phyloP scores from a whole-genome alignment of 1,140 invertebrate species.

The Paralvinella palmiformis region DNA sequence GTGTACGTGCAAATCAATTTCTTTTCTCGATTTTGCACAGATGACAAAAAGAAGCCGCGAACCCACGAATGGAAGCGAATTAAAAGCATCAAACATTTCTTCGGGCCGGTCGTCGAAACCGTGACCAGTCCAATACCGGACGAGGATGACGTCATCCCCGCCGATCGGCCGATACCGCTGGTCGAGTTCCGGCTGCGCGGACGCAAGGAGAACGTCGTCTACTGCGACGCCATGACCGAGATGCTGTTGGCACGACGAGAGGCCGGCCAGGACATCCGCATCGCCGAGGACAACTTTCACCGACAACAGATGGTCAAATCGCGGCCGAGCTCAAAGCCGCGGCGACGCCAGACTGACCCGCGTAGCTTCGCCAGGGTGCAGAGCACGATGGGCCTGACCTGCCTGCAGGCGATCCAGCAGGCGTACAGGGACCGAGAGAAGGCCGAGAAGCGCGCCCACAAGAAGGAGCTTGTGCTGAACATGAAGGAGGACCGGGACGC shows the following conservation, averaged over 20 bases:
- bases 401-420: constrained; percentile 44
- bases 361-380: constrained; percentile 37
- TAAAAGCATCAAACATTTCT: constrained; percentile 42
- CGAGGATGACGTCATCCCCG: no score
- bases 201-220: constrained; percentile 23
- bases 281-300: constrained; percentile 35
- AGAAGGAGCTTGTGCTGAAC: constrained; percentile 37
- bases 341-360: no score
- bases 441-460: constrained; percentile 33
- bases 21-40: no score
- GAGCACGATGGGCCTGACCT: constrained; percentile 45
- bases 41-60: background rate
- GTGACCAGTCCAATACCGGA: constrained; percentile 8
- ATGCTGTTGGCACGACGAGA: constrained; percentile 38
- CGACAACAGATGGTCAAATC: constrained; percentile 19
- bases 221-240: constrained; percentile 36
- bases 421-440: constrained; percentile 44
- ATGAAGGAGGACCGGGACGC: constrained; percentile 35
- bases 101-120: constrained; percentile 35
- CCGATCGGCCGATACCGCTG: constrained; percentile 23
- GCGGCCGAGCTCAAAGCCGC: constrained; percentile 24
- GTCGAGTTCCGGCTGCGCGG: constrained; percentile 37
- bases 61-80: constrained; percentile 4
- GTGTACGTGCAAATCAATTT: background rate
- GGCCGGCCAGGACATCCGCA: constrained; percentile 32